A percentile compares a stretch with the other conserved stretches of the same genome.
These are phyloP conservation scores for Coluber constrictor DNA, from an alignment of 2,797 vertebrate species.

Conservation along the genomic window DNA sequence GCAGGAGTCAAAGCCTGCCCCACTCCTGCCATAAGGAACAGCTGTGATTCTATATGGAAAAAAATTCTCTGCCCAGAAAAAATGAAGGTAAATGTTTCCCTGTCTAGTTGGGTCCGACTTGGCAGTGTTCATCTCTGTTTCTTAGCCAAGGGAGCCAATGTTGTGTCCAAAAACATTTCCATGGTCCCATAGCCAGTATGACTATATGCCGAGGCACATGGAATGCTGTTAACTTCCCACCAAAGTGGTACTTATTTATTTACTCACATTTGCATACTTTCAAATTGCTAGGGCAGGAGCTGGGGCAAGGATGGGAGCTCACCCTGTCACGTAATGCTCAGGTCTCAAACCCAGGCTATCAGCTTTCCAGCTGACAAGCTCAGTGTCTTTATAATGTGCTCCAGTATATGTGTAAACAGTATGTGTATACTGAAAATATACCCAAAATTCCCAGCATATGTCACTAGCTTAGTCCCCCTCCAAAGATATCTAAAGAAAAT, in stretches of 20 bases:
- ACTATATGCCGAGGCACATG: background rate
- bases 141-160: background rate
- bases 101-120: background rate
- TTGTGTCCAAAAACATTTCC: background rate
- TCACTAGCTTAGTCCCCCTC: background rate
- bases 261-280: background rate
- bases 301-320: background rate
- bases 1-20: background rate
- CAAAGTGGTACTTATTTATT: background rate
- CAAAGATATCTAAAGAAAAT: background rate
- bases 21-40: background rate
- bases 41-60: background rate
- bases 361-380: too few relatives aligned
- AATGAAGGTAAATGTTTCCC: background rate
- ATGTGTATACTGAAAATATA: background rate
- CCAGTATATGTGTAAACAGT: background rate
- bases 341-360: background rate
- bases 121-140: background rate
- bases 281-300: background rate
- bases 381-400: background rate
- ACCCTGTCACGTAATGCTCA: background rate
- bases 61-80: background rate
- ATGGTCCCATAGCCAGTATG: background rate
- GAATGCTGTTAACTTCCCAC: background rate
- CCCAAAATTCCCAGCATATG: background rate